Evolutionary conservation across 2,113 vertebrate species (phyloP).

Genomic region (Gobio gobio): DNA sequence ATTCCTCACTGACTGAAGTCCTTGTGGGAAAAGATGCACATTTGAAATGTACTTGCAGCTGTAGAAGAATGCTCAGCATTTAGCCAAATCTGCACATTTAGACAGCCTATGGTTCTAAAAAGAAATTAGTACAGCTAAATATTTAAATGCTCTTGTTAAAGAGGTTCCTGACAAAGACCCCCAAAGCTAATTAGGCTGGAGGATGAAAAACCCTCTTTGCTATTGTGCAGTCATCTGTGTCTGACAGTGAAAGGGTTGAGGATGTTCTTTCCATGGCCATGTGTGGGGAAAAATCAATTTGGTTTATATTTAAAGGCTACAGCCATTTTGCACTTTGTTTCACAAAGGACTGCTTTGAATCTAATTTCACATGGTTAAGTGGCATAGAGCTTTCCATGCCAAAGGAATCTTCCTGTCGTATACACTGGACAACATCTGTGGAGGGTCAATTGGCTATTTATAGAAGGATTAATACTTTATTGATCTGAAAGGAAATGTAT

Average conservation of each 20-base stretch:
- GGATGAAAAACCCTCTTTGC: constrained; percentile 11
- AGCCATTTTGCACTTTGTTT: neutral
- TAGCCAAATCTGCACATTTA: neutral
- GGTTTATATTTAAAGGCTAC: constrained; percentile 28
- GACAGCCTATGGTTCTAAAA: neutral
- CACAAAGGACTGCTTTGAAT: neutral
- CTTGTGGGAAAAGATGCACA: neutral
- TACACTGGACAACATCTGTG: neutral
- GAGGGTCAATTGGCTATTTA: neutral
- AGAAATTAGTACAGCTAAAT: neutral
- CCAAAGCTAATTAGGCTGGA: constrained; percentile 35
- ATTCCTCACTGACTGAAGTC: neutral
- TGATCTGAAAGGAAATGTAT: neutral
- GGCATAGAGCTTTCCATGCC: neutral
- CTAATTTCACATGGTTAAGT: constrained; percentile 8
- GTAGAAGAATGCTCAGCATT: neutral
- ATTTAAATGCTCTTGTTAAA: constrained; percentile 16
- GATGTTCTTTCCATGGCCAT: constrained; percentile 18
- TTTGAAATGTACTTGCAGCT: neutral
- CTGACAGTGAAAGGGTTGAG: neutral
- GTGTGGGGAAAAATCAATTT: constrained; percentile 39
- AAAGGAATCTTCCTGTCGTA: neutral
- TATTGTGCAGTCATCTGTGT: constrained; percentile 15
- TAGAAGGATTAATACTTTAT: neutral
- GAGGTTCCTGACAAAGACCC: constrained; percentile 23